Evolutionary conservation across 2,113 vertebrate genomes (phyloP).

Genomic region (Sphaerodactylus townsendi): DNA sequence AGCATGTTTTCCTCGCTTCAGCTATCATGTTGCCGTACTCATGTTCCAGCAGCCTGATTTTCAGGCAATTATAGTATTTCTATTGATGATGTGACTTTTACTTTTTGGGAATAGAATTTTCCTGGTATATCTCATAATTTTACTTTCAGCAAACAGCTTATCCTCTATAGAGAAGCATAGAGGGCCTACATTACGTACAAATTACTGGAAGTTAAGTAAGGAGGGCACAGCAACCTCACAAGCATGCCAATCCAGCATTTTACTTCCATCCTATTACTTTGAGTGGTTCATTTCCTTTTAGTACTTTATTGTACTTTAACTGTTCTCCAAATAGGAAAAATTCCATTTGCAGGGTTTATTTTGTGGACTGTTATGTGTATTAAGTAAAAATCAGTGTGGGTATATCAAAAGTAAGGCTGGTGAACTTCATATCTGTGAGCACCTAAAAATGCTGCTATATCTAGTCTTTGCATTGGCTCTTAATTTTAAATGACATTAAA

Average conservation of each 20-base stretch:
- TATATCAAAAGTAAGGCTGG: background rate
- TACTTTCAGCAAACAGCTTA: background rate
- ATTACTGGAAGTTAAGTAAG: background rate
- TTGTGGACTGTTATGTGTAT: no score
- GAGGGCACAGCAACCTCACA: background rate
- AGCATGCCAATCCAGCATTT: background rate
- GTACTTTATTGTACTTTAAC: background rate
- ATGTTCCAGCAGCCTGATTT: no score
- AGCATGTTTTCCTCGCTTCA: no score
- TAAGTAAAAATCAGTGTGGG: background rate
- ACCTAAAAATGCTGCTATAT: background rate
- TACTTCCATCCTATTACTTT: background rate
- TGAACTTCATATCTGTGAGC: background rate
- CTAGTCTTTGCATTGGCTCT: background rate
- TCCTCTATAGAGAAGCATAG: background rate
- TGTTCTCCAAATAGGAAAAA: background rate
- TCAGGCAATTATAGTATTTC: no score
- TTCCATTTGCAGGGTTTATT: background rate
- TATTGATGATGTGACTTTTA: background rate
- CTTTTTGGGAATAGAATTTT: background rate
- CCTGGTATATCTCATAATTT: background rate
- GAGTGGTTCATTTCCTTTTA: background rate
- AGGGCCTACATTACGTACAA: background rate
- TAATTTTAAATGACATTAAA: conserved; percentile 73
- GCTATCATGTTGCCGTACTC: no score